phyloP scores from a whole-genome alignment of 2,797 vertebrate genomes.

The Austrolebias charrua region DNA sequence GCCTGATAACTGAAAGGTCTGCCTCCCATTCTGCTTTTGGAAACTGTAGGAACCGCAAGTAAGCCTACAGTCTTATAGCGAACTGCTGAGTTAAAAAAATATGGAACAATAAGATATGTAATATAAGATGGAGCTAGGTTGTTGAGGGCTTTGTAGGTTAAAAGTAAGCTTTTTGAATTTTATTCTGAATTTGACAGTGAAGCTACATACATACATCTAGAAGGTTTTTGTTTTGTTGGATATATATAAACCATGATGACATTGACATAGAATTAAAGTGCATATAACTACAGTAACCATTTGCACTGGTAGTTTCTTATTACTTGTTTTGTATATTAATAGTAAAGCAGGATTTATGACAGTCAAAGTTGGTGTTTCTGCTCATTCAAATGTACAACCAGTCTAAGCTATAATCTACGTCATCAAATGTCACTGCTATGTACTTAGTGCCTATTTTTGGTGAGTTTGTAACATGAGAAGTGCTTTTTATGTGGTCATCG shows the following conservation, averaged over 20 bases:
- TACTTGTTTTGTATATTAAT: conserved; percentile 5
- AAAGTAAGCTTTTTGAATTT: too few species aligned
- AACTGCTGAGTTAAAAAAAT: too few species aligned
- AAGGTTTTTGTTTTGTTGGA: too few species aligned
- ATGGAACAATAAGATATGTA: too few species aligned
- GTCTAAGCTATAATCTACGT: conserved; percentile 67
- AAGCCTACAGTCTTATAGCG: too few species aligned
- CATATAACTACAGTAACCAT: conserved; percentile 13
- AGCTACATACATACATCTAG: too few species aligned
- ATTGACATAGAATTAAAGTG: conserved; percentile 7
- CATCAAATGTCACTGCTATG: conserved; percentile 69
- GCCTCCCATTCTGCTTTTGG: too few species aligned
- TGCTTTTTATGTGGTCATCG: conserved; percentile 69
- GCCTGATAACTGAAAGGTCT: too few species aligned
- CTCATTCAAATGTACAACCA: conserved; percentile 38
- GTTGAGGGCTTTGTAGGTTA: too few species aligned
- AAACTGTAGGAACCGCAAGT: too few species aligned
- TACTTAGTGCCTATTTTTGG: conserved; percentile 75
- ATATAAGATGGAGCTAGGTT: too few species aligned
- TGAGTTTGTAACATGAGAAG: conserved; percentile 68
- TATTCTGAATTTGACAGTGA: too few species aligned
- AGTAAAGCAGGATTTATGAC: conserved; percentile 27
- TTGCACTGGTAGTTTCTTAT: conserved; percentile 6
- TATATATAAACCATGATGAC: background rate
- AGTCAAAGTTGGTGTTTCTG: conserved; percentile 27